phyloP scores from a whole-genome alignment of 1,140 invertebrate genomes.

The Conus ventricosus region DNA sequence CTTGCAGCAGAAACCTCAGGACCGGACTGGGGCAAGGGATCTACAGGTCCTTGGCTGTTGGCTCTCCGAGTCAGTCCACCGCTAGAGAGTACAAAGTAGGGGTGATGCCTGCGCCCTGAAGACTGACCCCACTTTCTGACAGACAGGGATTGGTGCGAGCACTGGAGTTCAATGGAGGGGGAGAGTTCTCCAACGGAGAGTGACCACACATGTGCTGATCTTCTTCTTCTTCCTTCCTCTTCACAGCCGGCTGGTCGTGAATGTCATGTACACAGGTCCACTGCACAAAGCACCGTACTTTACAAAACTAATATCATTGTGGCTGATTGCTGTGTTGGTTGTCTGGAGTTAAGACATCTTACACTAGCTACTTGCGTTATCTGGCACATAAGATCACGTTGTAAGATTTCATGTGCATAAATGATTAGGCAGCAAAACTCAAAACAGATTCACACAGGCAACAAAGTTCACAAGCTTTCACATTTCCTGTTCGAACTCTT shows the following conservation, averaged over 20 bases:
- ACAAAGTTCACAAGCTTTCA: too few relatives aligned
- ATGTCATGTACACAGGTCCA: conserved; percentile 97
- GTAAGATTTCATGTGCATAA: too few relatives aligned
- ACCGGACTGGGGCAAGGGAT: not conserved
- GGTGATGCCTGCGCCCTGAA: not conserved
- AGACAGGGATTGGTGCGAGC: not conserved
- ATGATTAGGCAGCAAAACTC: too few relatives aligned
- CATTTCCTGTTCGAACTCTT: too few relatives aligned
- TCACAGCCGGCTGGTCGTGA: conserved; percentile 74
- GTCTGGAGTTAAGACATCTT: too few relatives aligned
- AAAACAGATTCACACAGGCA: too few relatives aligned
- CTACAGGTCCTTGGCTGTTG: not conserved
- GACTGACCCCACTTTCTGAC: not conserved
- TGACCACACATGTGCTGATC: not conserved
- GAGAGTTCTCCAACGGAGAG: not conserved
- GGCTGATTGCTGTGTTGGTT: too few relatives aligned
- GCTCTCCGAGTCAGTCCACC: not conserved
- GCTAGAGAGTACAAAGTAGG: not conserved
- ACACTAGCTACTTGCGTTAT: too few relatives aligned
- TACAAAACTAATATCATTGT: too few relatives aligned
- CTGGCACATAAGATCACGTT: too few relatives aligned
- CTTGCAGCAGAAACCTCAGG: not conserved
- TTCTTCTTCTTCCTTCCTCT: not conserved
- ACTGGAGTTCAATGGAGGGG: not conserved
- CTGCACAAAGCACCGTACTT: conserved; percentile 73